A percentile compares a stretch with the other conserved stretches of the same genome.
Conservation (phyloP, 1,140 invertebrate species). For the Agraylea sexmaculata region DNA sequence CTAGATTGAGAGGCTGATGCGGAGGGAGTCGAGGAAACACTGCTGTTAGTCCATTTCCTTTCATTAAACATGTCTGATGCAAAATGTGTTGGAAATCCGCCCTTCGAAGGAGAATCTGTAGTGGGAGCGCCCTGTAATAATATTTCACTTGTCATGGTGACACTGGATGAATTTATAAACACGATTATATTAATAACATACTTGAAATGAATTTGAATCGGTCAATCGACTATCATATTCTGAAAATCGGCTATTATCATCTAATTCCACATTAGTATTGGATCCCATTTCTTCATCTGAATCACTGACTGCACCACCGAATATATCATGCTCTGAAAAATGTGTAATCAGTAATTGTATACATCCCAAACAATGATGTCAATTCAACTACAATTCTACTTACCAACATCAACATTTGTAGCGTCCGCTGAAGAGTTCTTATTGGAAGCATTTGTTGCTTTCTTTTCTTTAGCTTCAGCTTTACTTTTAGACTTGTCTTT, state of each 20-base stretch:
- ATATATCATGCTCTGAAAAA: constrained; percentile 69
- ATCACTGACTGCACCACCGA: constrained; percentile 77
- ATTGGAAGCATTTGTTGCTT: no score
- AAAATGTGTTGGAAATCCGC: constrained; percentile 17
- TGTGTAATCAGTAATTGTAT: constrained; percentile 5
- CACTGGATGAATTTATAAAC: constrained; percentile 1
- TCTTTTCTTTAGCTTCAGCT: constrained; percentile 26
- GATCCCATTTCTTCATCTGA: constrained; percentile 65
- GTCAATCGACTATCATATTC: constrained; percentile 63
- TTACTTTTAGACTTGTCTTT: constrained; percentile 29
- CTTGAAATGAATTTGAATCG: constrained; percentile 58
- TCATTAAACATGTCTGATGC: constrained; percentile 18
- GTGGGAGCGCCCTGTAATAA: constrained; percentile 14
- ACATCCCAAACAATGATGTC: no score
- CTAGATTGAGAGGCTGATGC: no score
- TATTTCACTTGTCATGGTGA: constrained; percentile 18
- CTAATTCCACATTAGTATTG: constrained; percentile 61
- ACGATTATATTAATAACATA: constrained; percentile 20
- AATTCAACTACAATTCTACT: constrained; percentile 18
- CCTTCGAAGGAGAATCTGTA: constrained; percentile 11
- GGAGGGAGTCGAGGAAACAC: constrained; percentile 2
- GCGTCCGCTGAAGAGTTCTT: constrained; percentile 9
- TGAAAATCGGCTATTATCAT: constrained; percentile 65
- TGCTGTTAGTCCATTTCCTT: constrained; percentile 8
- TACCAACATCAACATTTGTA: constrained; percentile 39